Percentiles rank a stretch among this genome's conserved stretches.
These are phyloP conservation scores for Molossus molossus DNA, from an alignment of 2,797 vertebrate genomes.

Conservation along the genomic window DNA sequence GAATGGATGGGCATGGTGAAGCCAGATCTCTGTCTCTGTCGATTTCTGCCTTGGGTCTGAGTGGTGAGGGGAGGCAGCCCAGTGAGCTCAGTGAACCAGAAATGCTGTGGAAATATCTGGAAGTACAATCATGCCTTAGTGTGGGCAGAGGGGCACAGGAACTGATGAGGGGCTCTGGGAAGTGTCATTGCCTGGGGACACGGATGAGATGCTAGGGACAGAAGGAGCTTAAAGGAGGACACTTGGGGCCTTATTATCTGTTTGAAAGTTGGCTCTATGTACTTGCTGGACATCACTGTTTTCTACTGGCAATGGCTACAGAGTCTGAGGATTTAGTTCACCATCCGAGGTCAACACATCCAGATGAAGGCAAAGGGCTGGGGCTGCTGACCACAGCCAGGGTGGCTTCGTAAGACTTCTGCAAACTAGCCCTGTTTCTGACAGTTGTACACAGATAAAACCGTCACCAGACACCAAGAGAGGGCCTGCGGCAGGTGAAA, in stretches of 20 bases:
- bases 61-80: background rate
- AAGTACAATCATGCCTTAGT: background rate
- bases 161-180: background rate
- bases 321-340: background rate
- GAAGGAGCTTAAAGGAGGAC: background rate
- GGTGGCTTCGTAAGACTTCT: background rate
- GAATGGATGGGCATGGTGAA: fast-evolving
- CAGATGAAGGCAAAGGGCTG: background rate
- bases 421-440: background rate
- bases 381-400: background rate
- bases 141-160: background rate
- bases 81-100: background rate
- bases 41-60: background rate
- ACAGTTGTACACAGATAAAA: fast-evolving
- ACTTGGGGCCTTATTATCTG: fast-evolving
- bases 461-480: background rate
- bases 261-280: background rate
- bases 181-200: background rate
- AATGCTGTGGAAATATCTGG: background rate
- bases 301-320: background rate
- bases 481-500: background rate
- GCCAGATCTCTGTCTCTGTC: background rate
- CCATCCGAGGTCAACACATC: fast-evolving
- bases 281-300: background rate
- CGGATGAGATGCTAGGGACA: background rate